Conservation (phyloP, 1,140 invertebrate species). For the Mercenaria mercenaria region DNA sequence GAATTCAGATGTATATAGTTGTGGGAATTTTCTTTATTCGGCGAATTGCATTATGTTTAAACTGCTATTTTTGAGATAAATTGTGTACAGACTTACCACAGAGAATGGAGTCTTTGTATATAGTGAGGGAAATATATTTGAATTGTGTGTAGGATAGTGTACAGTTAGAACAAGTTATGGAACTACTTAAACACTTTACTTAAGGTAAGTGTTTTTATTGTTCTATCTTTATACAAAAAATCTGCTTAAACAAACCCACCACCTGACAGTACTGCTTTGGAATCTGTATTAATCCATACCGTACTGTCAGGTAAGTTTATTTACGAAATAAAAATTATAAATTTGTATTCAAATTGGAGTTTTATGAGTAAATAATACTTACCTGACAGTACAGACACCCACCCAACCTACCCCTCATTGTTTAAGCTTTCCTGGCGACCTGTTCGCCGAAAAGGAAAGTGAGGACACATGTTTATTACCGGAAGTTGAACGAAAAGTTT, state of each 20-base stretch:
- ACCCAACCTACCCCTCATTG: too few relatives aligned
- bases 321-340: too few relatives aligned
- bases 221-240: background rate
- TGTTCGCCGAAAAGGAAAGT: slow-evolving; percentile 8
- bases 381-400: slow-evolving; percentile 22
- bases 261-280: slow-evolving; percentile 10
- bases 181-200: background rate
- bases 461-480: too few relatives aligned
- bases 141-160: too few relatives aligned
- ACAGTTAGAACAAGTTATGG: too few relatives aligned
- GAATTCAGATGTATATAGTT: background rate
- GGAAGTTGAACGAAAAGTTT: too few relatives aligned
- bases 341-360: too few relatives aligned
- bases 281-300: slow-evolving; percentile 11
- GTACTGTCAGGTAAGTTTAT: too few relatives aligned
- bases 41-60: background rate
- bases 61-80: too few relatives aligned
- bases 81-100: too few relatives aligned
- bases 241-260: background rate
- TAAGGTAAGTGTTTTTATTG: background rate
- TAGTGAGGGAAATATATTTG: too few relatives aligned
- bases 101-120: too few relatives aligned
- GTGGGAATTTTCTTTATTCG: background rate
- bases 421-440: background rate
- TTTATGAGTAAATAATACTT: background rate